Base-by-base conservation (phyloP, 1,140 invertebrate species). In the Drosophila oshimai region DNA sequence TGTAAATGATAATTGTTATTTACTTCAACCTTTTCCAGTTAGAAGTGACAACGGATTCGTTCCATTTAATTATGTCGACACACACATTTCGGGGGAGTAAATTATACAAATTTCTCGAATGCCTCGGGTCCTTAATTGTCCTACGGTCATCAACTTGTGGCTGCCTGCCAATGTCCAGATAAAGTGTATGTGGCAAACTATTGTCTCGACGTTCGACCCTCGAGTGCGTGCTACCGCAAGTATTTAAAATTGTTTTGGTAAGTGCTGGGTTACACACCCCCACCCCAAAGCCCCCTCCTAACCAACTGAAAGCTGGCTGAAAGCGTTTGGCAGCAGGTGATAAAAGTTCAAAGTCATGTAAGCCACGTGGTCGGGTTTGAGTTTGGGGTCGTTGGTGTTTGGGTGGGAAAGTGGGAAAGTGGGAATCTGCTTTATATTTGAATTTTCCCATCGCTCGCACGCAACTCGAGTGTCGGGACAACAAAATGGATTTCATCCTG, bases 271-370 rank as follows among this genome's bases (percentile, higher is more conserved):
- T 61, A 72, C 65, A 72, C 65, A 64, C 69, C 50, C 75, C 37
- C 31, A 37, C 26, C 17, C n/a, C n/a, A n/a, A n/a, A 4, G 4
- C 4, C 20, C 15, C 29, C 18, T 31, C 39, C 46, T 6, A 4
- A 37, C 37, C 28, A 20, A 36, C 39, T 37, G 29, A 46, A n/a
- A 31, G 58, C 17, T 17, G 22, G 9, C 15, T 50, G 29, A 6
- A 33, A 39, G 50, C 36, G 26, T 55, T 46, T 51, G 28, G 47
- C 68, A 62, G 39, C 69, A 78, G 75, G 75, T 74, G 75, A 79
- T 78, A 78, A 78, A 78, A 78, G 75, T 78, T 78, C 69, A 78
- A 73, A 78, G 75, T 79, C 74, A 65, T 77, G 58, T 67, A 49
- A 76, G 74, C 36, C 54, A 60, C 65, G 73, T 62, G 57, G 74